Evolutionary conservation across 1,140 invertebrate species (phyloP), one percentile per base, ranked within the genome.

Genomic region (Pogonomyrmex barbatus): DNA sequence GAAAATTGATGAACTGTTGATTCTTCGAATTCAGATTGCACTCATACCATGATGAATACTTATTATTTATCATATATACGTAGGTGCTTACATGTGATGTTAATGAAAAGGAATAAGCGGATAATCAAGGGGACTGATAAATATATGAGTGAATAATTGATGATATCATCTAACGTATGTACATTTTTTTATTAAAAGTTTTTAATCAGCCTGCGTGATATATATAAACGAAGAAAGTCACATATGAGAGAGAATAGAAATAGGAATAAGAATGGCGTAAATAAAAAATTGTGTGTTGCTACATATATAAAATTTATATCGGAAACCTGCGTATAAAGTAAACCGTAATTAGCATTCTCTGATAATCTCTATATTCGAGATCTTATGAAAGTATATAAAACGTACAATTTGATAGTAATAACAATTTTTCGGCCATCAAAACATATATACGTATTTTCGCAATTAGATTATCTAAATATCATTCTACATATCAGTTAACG

Each of bases 261-360:
- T 90, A 91, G 60, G 65, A 62, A 86, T 68, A 56, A 68, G 36
- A 56, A 81, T 54, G 89, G 84, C 84, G 47, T 78, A 90, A 76
- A 65, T 73, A 71, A 87, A 70, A 30, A 70, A 45, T 6, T 36
- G 60, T 90, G 42, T 70, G 76, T 77, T 86, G 70, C 77, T 88
- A 90, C 54, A 89, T 81, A 50, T 89, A 88, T 71, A 50, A 81
- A 58, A 91, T 91, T 89, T 65, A 67, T 87, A 87, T 81, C 14
- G 54, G 17, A 45, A 67, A 79, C 4, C 1, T 63, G 54, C 56
- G 77, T 73, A 87, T 82, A 85, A 79, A 58, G 17, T 87, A 82
- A 50, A 62, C 65, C 45, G 70, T 73, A 10, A 56, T 75, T 79
- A 62, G 39, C 30, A 33, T 73, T 88, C 81, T 89, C 84, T 77